Evolutionary conservation across 2,113 vertebrate species (phyloP).

Genomic region (Syngnathus floridae): DNA sequence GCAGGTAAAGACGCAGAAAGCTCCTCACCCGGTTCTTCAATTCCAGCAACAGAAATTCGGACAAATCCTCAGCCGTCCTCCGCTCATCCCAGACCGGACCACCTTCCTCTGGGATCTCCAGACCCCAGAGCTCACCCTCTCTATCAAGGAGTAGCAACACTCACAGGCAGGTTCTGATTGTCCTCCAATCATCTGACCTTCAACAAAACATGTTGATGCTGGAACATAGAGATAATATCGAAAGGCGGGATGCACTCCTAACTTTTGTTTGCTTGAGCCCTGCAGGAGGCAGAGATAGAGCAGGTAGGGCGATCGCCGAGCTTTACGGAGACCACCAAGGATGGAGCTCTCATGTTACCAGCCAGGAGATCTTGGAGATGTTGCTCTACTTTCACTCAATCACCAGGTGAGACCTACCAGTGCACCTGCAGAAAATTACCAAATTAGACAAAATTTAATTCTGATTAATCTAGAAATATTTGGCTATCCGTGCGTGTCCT

Average conservation of each 20-base stretch:
- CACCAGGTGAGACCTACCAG: conserved; percentile 69
- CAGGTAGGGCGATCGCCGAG: conserved; percentile 77
- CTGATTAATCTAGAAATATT: no score
- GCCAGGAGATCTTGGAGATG: conserved; percentile 69
- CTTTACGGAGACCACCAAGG: conserved; percentile 70
- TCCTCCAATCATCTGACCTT: not conserved
- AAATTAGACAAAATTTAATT: not conserved
- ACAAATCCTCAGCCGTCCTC: conserved; percentile 20
- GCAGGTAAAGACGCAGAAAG: conserved; percentile 29
- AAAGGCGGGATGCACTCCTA: not conserved
- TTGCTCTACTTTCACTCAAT: conserved; percentile 78
- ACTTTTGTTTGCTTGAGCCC: not conserved
- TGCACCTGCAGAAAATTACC: not conserved
- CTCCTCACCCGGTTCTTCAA: conserved; percentile 10
- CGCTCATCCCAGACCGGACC: conserved; percentile 34
- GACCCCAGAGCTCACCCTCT: conserved; percentile 69
- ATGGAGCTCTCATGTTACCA: conserved; percentile 72
- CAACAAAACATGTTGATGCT: not conserved
- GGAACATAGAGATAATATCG: not conserved
- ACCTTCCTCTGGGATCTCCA: conserved; percentile 58
- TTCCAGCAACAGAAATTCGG: conserved; percentile 15
- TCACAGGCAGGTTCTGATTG: conserved; percentile 74
- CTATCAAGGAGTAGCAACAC: conserved; percentile 70
- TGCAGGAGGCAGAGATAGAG: conserved; percentile 80
- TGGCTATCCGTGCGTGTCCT: no score